Conservation (phyloP, 2,113 vertebrate genomes). For the Falco punctatus region DNA sequence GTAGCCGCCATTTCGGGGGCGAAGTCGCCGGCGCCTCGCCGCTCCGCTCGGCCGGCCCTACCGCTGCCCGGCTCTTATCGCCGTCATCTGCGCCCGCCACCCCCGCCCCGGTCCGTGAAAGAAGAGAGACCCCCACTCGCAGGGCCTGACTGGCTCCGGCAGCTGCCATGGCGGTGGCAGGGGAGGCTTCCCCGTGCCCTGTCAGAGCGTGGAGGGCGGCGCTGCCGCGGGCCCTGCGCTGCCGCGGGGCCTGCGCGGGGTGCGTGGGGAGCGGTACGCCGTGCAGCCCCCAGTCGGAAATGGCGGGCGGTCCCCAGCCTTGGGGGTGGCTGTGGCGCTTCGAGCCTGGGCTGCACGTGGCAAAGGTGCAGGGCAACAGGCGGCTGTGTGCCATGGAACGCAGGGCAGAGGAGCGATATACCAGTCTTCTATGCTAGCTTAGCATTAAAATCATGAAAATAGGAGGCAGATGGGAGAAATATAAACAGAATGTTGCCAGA, state of each 20-base stretch:
- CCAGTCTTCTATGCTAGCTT: neutral
- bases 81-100: too few relatives aligned
- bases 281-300: too few relatives aligned
- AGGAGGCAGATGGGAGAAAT: neutral
- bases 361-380: neutral
- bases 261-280: neutral
- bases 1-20: neutral
- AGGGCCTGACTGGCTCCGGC: accelerated
- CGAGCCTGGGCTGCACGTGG: accelerated
- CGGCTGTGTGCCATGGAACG: accelerated
- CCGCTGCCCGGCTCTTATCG: accelerated
- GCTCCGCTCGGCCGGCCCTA: accelerated
- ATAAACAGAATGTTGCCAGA: neutral
- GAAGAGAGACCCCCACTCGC: too few relatives aligned
- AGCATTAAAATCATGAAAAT: neutral
- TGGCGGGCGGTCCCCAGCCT: accelerated
- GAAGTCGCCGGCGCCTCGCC: accelerated
- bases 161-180: neutral
- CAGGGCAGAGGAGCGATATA: neutral
- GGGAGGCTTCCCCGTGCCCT: too few relatives aligned
- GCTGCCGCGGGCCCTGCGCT: too few relatives aligned
- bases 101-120: neutral
- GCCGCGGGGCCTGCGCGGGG: too few relatives aligned
- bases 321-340: too few relatives aligned
- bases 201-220: accelerated